Percentiles rank a stretch among this genome's conserved stretches.
These are phyloP conservation scores for Eulemur mongoz DNA, from an alignment of 2,797 vertebrate genomes.

Conservation along the genomic window DNA sequence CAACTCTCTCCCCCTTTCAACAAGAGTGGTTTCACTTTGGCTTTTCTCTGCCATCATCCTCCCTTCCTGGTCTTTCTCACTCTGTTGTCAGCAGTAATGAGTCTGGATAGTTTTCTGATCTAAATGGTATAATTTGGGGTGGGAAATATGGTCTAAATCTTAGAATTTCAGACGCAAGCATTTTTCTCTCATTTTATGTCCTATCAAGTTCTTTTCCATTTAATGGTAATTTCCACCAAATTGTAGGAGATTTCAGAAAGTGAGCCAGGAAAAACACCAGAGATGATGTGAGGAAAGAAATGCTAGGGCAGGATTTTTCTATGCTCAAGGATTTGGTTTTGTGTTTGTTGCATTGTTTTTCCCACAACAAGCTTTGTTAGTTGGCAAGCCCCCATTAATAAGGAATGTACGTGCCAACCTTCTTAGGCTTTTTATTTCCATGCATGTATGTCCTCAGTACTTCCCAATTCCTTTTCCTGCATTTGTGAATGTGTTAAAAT, in stretches of 20 bases:
- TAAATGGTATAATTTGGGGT: constrained; percentile 15
- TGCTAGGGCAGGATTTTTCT: neutral
- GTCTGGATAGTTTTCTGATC: neutral
- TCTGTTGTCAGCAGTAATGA: neutral
- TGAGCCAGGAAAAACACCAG: constrained; percentile 6
- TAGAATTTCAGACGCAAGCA: neutral
- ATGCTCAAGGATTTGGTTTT: neutral
- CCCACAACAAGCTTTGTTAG: neutral
- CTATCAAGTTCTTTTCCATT: constrained; percentile 18
- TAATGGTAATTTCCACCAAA: constrained; percentile 30
- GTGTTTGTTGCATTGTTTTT: neutral
- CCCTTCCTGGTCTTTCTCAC: neutral
- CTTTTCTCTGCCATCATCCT: neutral
- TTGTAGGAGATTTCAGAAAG: neutral
- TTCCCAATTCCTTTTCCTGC: neutral
- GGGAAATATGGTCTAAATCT: neutral
- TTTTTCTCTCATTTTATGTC: constrained; percentile 23
- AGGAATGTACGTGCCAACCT: neutral
- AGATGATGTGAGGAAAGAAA: neutral
- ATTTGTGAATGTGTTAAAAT: constrained; percentile 1
- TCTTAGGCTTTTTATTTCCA: neutral
- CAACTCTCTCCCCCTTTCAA: neutral
- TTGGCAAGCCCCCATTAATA: neutral
- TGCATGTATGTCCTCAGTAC: neutral
- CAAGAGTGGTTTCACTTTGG: neutral